Evolutionary conservation across 2,888 invertebrate species (phyloP).

Genomic region (Cephus pygmeus): DNA sequence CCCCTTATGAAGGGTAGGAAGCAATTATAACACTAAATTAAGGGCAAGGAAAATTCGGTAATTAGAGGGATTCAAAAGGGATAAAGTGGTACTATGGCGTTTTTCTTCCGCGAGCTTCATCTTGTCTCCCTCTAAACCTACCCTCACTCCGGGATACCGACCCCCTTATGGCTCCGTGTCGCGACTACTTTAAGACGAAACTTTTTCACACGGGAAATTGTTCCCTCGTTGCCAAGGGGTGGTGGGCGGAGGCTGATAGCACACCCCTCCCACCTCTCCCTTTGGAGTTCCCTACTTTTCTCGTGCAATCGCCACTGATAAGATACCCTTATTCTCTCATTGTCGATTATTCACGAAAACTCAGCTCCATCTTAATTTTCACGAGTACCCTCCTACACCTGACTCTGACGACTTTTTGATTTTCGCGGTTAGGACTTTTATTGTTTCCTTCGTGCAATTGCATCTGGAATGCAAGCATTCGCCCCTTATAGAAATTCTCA

Average conservation of each 20-base stretch:
- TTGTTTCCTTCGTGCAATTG: neutral
- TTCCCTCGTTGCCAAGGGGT: constrained; percentile 19
- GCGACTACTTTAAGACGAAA: constrained; percentile 10
- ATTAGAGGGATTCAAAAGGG: constrained; percentile 62
- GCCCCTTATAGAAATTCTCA: neutral
- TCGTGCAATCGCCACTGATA: neutral
- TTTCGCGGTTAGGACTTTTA: neutral
- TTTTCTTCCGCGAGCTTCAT: constrained; percentile 31
- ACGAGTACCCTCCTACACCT: neutral
- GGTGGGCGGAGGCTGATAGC: constrained; percentile 17
- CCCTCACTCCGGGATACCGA: neutral
- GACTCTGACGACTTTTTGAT: neutral
- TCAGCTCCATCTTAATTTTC: neutral
- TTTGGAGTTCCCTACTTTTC: constrained; percentile 10
- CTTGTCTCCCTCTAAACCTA: neutral
- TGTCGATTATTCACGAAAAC: neutral
- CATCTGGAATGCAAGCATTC: neutral
- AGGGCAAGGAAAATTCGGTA: constrained; percentile 65
- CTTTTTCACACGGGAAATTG: constrained; percentile 26
- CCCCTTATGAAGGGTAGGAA: constrained; percentile 53
- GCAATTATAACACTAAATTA: constrained; percentile 65
- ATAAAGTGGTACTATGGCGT: constrained; percentile 47
- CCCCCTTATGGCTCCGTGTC: constrained; percentile 1
- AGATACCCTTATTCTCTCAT: neutral
- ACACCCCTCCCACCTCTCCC: constrained; percentile 18